Evolutionary conservation across 2,888 invertebrate species (phyloP).

Genomic region (Buathra laborator): DNA sequence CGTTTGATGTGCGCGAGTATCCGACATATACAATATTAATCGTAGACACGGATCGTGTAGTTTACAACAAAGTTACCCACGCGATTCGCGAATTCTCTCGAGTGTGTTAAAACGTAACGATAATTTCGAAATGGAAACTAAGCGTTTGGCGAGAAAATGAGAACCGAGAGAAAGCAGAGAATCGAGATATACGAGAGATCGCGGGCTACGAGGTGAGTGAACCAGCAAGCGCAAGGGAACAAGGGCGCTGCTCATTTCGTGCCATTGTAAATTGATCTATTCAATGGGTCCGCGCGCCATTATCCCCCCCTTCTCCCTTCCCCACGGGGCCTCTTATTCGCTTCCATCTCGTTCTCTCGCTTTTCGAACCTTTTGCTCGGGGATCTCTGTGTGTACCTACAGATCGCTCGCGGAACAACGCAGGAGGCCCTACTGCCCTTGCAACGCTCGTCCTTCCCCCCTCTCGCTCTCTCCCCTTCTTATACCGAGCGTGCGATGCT

Average conservation of each 20-base stretch:
- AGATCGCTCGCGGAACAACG: slow-evolving; percentile 57
- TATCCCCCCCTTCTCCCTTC: slow-evolving; percentile 78
- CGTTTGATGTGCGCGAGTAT: background rate
- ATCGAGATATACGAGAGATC: slow-evolving; percentile 31
- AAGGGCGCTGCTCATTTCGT: slow-evolving; percentile 83
- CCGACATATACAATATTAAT: background rate
- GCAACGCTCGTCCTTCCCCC: background rate
- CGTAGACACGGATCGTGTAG: background rate
- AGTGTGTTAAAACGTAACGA: background rate
- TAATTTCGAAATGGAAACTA: slow-evolving; percentile 9
- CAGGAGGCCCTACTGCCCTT: slow-evolving; percentile 64
- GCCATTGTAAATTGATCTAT: slow-evolving; percentile 85
- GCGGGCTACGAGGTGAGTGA: slow-evolving; percentile 52
- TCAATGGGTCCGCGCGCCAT: slow-evolving; percentile 83
- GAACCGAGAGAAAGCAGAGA: slow-evolving; percentile 22
- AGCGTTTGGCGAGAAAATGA: slow-evolving; percentile 30
- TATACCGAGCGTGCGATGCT: slow-evolving; percentile 6
- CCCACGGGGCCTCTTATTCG: slow-evolving; percentile 74
- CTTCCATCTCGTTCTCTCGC: slow-evolving; percentile 54
- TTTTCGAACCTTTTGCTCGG: slow-evolving; percentile 29
- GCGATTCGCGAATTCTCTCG: background rate
- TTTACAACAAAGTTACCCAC: background rate
- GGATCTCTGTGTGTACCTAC: slow-evolving; percentile 20
- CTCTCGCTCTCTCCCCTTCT: too few relatives aligned
- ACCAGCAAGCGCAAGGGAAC: slow-evolving; percentile 61